Evolutionary conservation across 2,797 vertebrate genomes (phyloP).

Genomic region (Fundulus diaphanus): DNA sequence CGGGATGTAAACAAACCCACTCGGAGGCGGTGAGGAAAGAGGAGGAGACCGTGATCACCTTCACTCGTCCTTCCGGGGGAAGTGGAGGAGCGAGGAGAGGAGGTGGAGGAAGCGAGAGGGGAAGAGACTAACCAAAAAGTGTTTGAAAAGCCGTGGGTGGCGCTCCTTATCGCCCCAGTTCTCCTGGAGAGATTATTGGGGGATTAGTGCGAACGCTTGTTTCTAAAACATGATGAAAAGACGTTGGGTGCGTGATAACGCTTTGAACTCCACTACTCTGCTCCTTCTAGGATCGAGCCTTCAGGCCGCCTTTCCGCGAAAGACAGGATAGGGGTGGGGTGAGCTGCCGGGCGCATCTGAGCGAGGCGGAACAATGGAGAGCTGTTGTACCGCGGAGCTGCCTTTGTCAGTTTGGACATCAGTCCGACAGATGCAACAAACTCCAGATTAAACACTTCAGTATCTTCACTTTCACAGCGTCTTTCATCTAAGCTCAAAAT

Average conservation of each 20-base stretch:
- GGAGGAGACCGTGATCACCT: conserved; percentile 70
- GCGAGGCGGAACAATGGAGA: conserved; percentile 44
- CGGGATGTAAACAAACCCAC: conserved; percentile 74
- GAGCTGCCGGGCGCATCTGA: conserved; percentile 44
- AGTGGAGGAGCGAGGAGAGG: conserved; percentile 35
- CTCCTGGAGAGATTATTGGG: conserved; percentile 87
- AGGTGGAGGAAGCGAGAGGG: conserved; percentile 43
- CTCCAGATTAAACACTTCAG: conserved; percentile 6
- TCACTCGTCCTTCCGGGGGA: conserved; percentile 73
- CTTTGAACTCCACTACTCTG: conserved; percentile 83
- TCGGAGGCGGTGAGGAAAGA: conserved; percentile 33
- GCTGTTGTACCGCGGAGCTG: conserved; percentile 21
- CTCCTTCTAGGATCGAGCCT: conserved; percentile 81
- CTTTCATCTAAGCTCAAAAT: conserved; percentile 30
- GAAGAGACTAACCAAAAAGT: conserved; percentile 77
- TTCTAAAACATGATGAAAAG: conserved; percentile 90
- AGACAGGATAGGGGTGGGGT: conserved; percentile 56
- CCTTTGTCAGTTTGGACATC: conserved; percentile 28
- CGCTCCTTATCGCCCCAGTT: conserved; percentile 81
- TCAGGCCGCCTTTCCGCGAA: conserved; percentile 70
- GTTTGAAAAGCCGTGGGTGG: conserved; percentile 84
- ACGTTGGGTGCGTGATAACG: conserved; percentile 80
- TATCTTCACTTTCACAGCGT: conserved; percentile 3
- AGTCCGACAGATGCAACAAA: conserved; percentile 38
- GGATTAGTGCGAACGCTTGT: conserved; percentile 87